phyloP scores from a whole-genome alignment of 1,140 invertebrate genomes.

The Zaprionus davidi region DNA sequence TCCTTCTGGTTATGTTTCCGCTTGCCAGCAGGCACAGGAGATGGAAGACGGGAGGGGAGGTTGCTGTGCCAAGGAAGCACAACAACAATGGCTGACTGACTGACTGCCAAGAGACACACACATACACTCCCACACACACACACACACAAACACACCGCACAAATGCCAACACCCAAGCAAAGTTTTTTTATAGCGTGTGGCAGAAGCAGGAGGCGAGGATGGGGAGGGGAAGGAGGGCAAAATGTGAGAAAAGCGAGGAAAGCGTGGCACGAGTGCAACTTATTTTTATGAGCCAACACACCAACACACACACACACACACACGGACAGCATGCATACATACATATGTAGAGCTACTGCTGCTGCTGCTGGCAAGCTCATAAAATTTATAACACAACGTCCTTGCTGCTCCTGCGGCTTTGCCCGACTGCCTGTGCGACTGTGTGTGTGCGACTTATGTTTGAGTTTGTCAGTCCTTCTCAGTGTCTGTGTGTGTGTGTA shows the following conservation, averaged over 20 bases:
- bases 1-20: conserved; percentile 83
- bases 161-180: conserved; percentile 68
- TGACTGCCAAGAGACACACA: conserved; percentile 75
- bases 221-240: not conserved
- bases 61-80: conserved; percentile 29
- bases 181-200: conserved; percentile 69
- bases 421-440: conserved; percentile 24
- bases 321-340: conserved; percentile 25
- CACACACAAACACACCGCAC: conserved; percentile 20
- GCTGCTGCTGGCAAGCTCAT: conserved; percentile 76
- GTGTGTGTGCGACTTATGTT: conserved; percentile 52
- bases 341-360: conserved; percentile 44
- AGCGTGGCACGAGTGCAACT: conserved; percentile 79
- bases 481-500: not conserved
- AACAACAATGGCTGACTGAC: conserved; percentile 78
- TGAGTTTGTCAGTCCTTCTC: conserved; percentile 41
- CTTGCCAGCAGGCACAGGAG: conserved; percentile 64
- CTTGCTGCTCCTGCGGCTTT: conserved; percentile 80
- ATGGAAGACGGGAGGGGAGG: not conserved
- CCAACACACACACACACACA: conserved; percentile 29
- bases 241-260: conserved; percentile 52
- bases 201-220: conserved; percentile 10
- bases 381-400: conserved; percentile 82
- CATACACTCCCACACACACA: conserved; percentile 34
- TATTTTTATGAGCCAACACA: conserved; percentile 77